A percentile compares a stretch with the other conserved stretches of the same genome.
Conservation (phyloP, 2,797 vertebrate species). For the Eidolon dupreanum region DNA sequence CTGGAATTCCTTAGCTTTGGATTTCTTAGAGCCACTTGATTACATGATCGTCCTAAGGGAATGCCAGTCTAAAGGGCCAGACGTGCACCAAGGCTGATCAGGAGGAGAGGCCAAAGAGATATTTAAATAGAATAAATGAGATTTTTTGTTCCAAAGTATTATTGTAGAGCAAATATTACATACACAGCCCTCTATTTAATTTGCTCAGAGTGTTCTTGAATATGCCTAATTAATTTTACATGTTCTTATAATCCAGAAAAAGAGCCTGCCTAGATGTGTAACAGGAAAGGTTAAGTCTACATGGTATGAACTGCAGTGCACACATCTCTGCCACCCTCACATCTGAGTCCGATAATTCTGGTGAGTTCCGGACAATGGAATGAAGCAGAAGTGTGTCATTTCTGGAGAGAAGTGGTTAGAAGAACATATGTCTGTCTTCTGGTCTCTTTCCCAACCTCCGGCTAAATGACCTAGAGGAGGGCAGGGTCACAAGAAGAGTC, state of each 20-base stretch:
- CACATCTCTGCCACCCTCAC: no score
- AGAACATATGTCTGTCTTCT: neutral
- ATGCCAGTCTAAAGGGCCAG: neutral
- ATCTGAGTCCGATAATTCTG: neutral
- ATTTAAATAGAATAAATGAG: neutral
- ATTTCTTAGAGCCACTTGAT: neutral
- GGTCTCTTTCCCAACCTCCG: neutral
- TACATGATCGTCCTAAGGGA: neutral
- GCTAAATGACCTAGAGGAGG: neutral
- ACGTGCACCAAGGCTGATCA: neutral
- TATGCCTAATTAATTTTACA: neutral
- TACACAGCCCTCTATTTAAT: neutral
- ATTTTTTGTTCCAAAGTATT: neutral
- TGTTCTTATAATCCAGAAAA: neutral
- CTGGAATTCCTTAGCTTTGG: neutral
- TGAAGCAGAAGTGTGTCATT: neutral
- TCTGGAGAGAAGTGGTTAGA: neutral
- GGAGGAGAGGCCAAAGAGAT: neutral
- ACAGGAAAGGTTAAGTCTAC: neutral
- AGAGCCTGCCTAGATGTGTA: neutral
- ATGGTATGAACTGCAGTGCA: neutral
- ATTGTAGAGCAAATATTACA: neutral
- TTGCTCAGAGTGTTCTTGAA: neutral
- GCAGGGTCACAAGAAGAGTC: neutral
- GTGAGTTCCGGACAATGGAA: neutral